Base-by-base conservation (phyloP, 2,113 vertebrate species). In the Psophia crepitans region DNA sequence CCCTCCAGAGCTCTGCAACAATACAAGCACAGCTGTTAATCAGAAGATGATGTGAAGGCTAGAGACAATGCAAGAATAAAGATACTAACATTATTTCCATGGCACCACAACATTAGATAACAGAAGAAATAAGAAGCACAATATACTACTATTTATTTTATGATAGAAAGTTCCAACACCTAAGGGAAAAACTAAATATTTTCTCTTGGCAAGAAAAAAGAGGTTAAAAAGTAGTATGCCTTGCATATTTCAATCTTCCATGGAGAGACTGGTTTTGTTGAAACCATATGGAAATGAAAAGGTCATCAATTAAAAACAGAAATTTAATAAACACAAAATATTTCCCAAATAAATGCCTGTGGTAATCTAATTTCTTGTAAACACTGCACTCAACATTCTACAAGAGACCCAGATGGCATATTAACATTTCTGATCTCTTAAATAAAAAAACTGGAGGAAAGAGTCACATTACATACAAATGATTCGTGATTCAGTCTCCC, bases 301-400 rank as follows among this genome's bases (percentile, higher is more conserved):
- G 49, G 69, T 97, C 97, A 98, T 96, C 95, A 98, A 98, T 96
- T 98, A 97, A 97, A 98, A 98, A 22, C 94, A 97, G 93, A 98
- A 98, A 98, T 96, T 97, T 97, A 98, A 98, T 98, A 98, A 98
- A 98, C 96, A 90, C 89, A 97, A 97, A 98, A 90, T 98, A 98
- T 98, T 98, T 98, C 97, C 97, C 98, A 98, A 98, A 98, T 97
- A 98, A 98, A 98, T 97, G 95, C 93, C 96, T 97, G 93, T 93
- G 96, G 97, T 97, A 98, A 98, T 90, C 95, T 97, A 96, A 98
- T 98, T 98, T 98, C 97, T 98, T 97, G 89, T 97, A 98, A 98
- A 97, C 97, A 97, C 81, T 87, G 81, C 73, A 95, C 60, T 98
- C 93, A 74, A 89, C 63, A 44, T 94, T 90, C 96, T 93, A 92